Percentiles rank a stretch among this genome's conserved stretches.
Evolutionary conservation across 1,140 invertebrate genomes (phyloP).

Genomic region (Drosophila neocordata): DNA sequence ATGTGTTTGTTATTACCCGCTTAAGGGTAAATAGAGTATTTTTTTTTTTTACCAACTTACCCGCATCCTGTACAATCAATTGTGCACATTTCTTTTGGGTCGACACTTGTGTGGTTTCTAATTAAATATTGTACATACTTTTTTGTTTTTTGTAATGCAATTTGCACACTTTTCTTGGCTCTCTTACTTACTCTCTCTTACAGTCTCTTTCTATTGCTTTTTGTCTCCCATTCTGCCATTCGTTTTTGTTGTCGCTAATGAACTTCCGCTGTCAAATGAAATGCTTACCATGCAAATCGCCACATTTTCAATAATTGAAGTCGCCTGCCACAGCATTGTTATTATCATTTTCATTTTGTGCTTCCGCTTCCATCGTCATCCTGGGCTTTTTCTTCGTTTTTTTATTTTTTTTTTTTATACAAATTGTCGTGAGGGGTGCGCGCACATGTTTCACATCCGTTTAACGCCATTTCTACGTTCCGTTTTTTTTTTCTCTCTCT

Average conservation of each 20-base stretch:
- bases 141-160: slow-evolving; percentile 50
- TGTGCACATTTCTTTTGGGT: slow-evolving; percentile 33
- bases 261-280: slow-evolving; percentile 76
- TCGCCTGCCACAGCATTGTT: slow-evolving; percentile 65
- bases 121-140: slow-evolving; percentile 66
- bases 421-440: slow-evolving; percentile 33
- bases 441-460: slow-evolving; percentile 74
- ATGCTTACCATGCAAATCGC: slow-evolving; percentile 75
- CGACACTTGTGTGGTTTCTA: slow-evolving; percentile 50
- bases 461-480: slow-evolving; percentile 58
- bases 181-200: background rate
- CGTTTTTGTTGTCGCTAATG: slow-evolving; percentile 56
- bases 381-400: slow-evolving; percentile 35
- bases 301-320: slow-evolving; percentile 75
- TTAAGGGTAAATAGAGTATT: background rate
- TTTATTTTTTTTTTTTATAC: slow-evolving; percentile 25
- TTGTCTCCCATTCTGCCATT: background rate
- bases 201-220: background rate
- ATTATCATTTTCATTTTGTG: slow-evolving; percentile 77
- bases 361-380: slow-evolving; percentile 54
- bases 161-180: slow-evolving; percentile 20
- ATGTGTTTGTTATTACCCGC: background rate
- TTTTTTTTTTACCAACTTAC: slow-evolving; percentile 13
- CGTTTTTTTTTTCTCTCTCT: background rate
- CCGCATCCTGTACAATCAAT: slow-evolving; percentile 48